These are phyloP conservation scores for Thunnus albacares DNA, from an alignment of 2,797 vertebrate species.

Conservation along the genomic window DNA sequence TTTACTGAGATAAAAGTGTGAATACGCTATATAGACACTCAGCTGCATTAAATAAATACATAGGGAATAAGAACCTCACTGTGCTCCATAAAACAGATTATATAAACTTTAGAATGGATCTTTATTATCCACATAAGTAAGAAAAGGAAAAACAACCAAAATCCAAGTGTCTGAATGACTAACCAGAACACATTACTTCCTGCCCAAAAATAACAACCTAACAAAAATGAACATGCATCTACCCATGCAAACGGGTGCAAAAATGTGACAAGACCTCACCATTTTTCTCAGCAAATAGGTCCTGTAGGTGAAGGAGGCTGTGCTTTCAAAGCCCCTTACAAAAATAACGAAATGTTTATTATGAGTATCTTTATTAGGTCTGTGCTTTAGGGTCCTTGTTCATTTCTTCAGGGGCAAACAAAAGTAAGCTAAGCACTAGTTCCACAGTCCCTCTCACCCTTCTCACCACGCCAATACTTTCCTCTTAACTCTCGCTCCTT, in stretches of 20 bases:
- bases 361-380: conserved; percentile 86
- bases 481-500: conserved; percentile 59
- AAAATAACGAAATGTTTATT: conserved; percentile 80
- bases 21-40: conserved; percentile 14
- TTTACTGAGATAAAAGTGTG: conserved; percentile 36
- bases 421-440: conserved; percentile 75
- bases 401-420: conserved; percentile 85
- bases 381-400: conserved; percentile 83
- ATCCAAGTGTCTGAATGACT: conserved; percentile 4
- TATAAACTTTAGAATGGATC: not conserved
- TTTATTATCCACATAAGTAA: conserved; percentile 1
- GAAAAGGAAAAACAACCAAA: not conserved
- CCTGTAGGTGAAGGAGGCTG: conserved; percentile 56
- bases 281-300: conserved; percentile 48
- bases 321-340: conserved; percentile 70
- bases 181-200: conserved; percentile 23
- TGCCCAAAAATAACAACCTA: conserved; percentile 7
- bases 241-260: conserved; percentile 20
- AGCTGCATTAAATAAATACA: conserved; percentile 14
- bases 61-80: conserved; percentile 1
- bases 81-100: conserved; percentile 1
- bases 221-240: conserved; percentile 31
- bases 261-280: conserved; percentile 41
- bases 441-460: conserved; percentile 74
- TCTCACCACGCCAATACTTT: conserved; percentile 68